These are phyloP conservation scores for Cassiopea andromeda DNA, from an alignment of 30 jellyfish, hydroid and myxozoan genomes.

Conservation along the genomic window DNA sequence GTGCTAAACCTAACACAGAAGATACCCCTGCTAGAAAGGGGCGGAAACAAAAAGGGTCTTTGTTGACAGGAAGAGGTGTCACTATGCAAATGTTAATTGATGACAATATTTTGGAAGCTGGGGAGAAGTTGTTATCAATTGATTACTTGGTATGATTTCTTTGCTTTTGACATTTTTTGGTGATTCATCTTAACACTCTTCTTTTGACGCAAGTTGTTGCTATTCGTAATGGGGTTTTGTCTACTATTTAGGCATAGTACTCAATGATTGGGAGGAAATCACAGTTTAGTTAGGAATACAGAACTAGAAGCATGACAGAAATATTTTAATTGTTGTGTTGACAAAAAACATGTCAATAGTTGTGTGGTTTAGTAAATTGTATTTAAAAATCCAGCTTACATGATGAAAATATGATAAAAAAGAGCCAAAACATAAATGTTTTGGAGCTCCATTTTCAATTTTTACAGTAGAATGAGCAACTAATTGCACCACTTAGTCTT, in stretches of 20 bases:
- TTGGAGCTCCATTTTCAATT: no score
- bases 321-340: no score
- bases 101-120: constrained; percentile 86
- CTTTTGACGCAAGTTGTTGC: neutral
- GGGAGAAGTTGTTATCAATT: constrained; percentile 82
- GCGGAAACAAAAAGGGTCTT: constrained; percentile 64
- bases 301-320: neutral
- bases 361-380: no score
- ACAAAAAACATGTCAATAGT: no score
- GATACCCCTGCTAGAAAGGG: constrained; percentile 34
- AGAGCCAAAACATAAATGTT: no score
- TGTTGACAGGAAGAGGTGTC: constrained; percentile 96
- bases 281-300: neutral
- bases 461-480: no score
- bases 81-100: constrained; percentile 97
- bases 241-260: no score
- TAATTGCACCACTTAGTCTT: no score
- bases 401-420: no score
- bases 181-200: neutral
- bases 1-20: constrained; percentile 39
- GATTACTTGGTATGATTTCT: constrained; percentile 77
- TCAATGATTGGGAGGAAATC: no score
- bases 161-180: neutral
- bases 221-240: no score
- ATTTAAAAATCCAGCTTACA: no score